A percentile compares a stretch with the other conserved stretches of the same genome.
Conservation (phyloP, 2,113 vertebrate species). For the Microtus ochrogaster region DNA sequence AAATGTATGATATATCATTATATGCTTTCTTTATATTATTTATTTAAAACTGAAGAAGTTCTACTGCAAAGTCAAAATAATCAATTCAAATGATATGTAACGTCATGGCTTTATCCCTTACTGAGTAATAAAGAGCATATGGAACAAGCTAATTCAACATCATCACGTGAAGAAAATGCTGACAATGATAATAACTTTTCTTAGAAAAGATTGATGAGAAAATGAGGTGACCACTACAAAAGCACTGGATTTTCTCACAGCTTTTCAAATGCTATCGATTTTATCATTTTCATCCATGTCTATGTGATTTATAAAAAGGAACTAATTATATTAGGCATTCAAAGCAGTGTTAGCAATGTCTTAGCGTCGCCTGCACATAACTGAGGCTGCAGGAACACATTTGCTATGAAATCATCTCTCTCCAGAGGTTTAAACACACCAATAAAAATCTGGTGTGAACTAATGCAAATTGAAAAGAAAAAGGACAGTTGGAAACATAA, state of each 20-base stretch:
- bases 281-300: constrained; percentile 42
- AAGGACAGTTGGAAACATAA: not conserved
- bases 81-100: constrained; percentile 49
- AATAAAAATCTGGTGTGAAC: constrained; percentile 25
- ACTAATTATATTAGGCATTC: constrained; percentile 42
- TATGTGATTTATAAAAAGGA: constrained; percentile 52
- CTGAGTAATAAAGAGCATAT: not conserved
- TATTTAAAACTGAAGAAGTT: constrained; percentile 25
- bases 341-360: constrained; percentile 21
- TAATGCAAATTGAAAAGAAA: constrained; percentile 18
- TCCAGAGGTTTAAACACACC: constrained; percentile 19
- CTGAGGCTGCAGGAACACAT: not conserved
- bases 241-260: constrained; percentile 22
- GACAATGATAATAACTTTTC: constrained; percentile 66
- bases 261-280: constrained; percentile 11
- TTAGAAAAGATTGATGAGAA: constrained; percentile 56
- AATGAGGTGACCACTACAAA: constrained; percentile 23
- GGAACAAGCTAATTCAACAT: not conserved
- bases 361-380: not conserved
- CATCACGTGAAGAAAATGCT: constrained; percentile 57
- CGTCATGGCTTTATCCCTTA: not conserved
- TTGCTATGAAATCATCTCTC: not conserved
- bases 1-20: not conserved
- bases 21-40: not conserved
- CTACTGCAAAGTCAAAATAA: constrained; percentile 63